These are phyloP conservation scores for Scrobipalpa costella DNA, from an alignment of 2,888 invertebrate species.

Conservation along the genomic window DNA sequence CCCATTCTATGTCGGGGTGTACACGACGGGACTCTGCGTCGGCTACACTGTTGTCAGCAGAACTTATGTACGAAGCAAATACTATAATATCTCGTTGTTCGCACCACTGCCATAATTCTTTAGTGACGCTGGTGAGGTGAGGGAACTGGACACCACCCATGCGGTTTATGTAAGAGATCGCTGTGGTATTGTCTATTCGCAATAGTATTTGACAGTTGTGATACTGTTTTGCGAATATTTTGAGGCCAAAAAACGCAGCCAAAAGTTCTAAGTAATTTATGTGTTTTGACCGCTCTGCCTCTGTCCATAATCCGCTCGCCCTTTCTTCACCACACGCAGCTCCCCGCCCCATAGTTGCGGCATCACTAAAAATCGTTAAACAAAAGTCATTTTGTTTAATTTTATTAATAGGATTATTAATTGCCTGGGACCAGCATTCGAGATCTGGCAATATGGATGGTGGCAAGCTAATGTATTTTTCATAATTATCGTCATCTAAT, in stretches of 20 bases:
- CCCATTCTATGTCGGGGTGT: slow-evolving; percentile 28
- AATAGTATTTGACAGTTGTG: slow-evolving; percentile 11
- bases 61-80: slow-evolving; percentile 17
- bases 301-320: slow-evolving; percentile 36
- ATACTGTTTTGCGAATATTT: slow-evolving; percentile 31
- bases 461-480: slow-evolving; percentile 23
- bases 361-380: slow-evolving; percentile 39
- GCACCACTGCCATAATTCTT: slow-evolving; percentile 21
- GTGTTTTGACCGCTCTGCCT: slow-evolving; percentile 32
- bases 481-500: slow-evolving; percentile 27
- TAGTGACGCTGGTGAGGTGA: not conserved
- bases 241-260: slow-evolving; percentile 37
- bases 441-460: slow-evolving; percentile 30
- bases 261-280: slow-evolving; percentile 40
- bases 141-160: slow-evolving; percentile 25
- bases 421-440: slow-evolving; percentile 34
- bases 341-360: slow-evolving; percentile 38
- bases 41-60: slow-evolving; percentile 25
- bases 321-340: slow-evolving; percentile 29
- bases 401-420: slow-evolving; percentile 21
- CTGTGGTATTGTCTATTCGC: too few species aligned
- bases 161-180: too few species aligned
- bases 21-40: slow-evolving; percentile 1
- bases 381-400: slow-evolving; percentile 28
- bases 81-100: not conserved